Base-by-base conservation (phyloP, 2,797 vertebrate genomes). In the Balearica regulorum region DNA sequence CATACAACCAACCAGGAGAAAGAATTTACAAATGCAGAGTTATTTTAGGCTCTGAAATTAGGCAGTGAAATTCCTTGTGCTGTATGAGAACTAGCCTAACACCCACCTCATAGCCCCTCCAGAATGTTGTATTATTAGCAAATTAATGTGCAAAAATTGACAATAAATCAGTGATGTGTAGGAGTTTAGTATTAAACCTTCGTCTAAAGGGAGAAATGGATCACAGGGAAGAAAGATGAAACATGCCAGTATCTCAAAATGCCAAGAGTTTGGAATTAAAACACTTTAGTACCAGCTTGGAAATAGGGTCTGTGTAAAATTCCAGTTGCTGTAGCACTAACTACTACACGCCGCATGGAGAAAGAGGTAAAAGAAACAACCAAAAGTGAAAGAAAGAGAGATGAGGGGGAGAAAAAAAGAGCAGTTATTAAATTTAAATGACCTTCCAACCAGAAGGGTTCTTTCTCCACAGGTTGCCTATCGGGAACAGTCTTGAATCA, bases 341-440 rank as follows among this genome's bases (percentile, higher is more conserved):
- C 10, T 58, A 31, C 25, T 26, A 46, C 3, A 1, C 26, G n/a
- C 28, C 2, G 3, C 49, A 57, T 0, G 3, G 26, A 75, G n/a
- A 57, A 83, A 80, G 46, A 0, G 69, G 43, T 57, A 44, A 43
- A 80, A 55, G 18, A 41, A 96, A 28, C 8, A 60, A 61, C 3
- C 14, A 37, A 68, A 75, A 57, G 6, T 29, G 8, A 81, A 83
- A 51, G 7, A 4, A 70, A 48, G 43, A 26, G 16, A 82, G 17
- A 66, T 4, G 37, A 37, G 37, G 37, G 37, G 37, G 11, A 10
- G 2, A 9, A 43, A 54, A 83, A 80, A 68, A 51, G 18, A 66
- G 31, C 9, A 16, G 35, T 55, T 91, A 29, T 25, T 37, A 60
- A 73, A 81, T 35, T 21, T 46, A 48, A 70, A 69, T 46, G 65